Evolutionary conservation across 2,888 invertebrate species (phyloP), one percentile per base, ranked within the genome.

Genomic region (Leptothorax acervorum): DNA sequence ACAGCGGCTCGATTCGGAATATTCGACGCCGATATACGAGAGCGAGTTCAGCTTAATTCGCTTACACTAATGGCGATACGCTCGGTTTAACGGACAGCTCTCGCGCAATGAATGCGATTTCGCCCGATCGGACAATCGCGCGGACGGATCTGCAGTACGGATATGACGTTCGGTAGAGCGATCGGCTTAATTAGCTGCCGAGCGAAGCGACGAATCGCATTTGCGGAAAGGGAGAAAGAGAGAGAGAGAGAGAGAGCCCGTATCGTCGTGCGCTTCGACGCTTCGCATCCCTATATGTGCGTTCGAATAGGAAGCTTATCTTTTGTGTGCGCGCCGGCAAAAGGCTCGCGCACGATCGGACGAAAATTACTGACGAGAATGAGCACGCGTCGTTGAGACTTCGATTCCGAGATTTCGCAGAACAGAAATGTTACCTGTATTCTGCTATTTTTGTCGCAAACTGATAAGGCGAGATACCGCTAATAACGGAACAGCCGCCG

Each of bases 281-380:
- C 53, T 65, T 75, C 62, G 63, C 31, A 15, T 39, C 51, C 57
- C 42, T 42, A 35, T 35, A 35, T 6, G 6, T n/a, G 42, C 42
- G 28, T n/a, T 39, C 31, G 48, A 45, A 45, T 60, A 18, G 35
- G 23, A 11, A 18, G 57, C 71, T 79, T 79, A 71, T 79, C 79
- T 79, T 71, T 71, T 60, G 71, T 60, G 71, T 68, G 51, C 5
- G 51, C 5, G n/a, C 23, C 55, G n/a, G 66, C 66, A n/a, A 39
- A 51, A 57, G 23, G 35, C 74, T 82, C 62, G 84, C 65, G 84
- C 65, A 62, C 79, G 84, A 86, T 88, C 86, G 88, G 78, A 85
- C 86, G 79, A 78, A 68, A 68, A 68, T 78, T 85, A 87, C 85
- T 48, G 82, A 63, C 79, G 71, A 48, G 39, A 57, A 51, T 6